These are phyloP conservation scores for Acyrthosiphon pisum DNA, from an alignment of 1,140 invertebrate genomes.

Conservation along the genomic window DNA sequence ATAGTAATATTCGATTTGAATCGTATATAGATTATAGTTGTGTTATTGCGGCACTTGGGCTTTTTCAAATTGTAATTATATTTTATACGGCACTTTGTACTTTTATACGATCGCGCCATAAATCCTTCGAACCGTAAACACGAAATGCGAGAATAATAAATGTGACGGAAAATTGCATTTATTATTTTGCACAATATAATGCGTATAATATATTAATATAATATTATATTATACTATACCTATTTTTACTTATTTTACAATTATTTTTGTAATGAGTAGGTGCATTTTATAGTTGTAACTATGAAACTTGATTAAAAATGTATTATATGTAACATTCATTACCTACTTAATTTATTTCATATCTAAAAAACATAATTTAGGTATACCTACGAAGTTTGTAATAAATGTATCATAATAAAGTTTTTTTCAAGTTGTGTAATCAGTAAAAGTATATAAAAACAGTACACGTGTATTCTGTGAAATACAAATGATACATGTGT, in stretches of 20 bases:
- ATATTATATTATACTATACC: background rate
- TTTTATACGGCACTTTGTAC: background rate
- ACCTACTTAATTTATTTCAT: background rate
- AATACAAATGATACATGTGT: background rate
- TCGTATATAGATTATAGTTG: background rate
- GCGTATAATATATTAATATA: no score
- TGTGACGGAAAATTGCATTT: background rate
- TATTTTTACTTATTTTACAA: background rate
- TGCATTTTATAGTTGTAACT: background rate
- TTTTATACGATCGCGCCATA: background rate
- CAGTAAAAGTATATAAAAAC: background rate
- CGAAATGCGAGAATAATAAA: background rate
- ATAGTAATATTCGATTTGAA: background rate
- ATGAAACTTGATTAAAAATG: background rate
- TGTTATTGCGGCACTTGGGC: no score
- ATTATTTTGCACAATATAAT: slow-evolving; percentile 4
- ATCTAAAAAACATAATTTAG: background rate
- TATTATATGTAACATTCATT: no score
- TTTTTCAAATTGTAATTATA: background rate
- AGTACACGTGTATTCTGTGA: background rate
- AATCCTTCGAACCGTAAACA: background rate
- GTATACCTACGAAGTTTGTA: background rate
- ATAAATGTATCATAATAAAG: background rate
- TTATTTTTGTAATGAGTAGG: background rate
- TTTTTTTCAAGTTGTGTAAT: background rate